A percentile compares a stretch with the other conserved stretches of the same genome.
These are phyloP conservation scores for Hoplostethus mediterraneus DNA, from an alignment of 2,797 vertebrate species.

Conservation along the genomic window DNA sequence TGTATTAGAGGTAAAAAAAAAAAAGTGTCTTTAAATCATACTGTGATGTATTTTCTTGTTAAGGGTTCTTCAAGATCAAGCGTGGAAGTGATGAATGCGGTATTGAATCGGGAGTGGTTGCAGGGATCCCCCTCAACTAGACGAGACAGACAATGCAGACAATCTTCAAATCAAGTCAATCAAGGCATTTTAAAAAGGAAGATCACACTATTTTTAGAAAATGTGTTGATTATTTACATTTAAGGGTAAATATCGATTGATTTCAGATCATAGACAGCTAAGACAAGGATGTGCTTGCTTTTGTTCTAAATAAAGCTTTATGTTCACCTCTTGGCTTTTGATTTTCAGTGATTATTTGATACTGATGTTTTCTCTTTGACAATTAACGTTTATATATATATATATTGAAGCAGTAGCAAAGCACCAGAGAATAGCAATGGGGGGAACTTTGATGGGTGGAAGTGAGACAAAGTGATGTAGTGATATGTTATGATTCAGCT, in stretches of 20 bases:
- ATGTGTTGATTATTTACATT: background rate
- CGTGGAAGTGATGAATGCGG: conserved; percentile 92
- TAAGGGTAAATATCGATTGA: background rate
- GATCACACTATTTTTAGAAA: background rate
- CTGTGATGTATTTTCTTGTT: conserved; percentile 1
- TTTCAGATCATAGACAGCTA: background rate
- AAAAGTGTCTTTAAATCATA: background rate
- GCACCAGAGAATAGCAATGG: too few relatives aligned
- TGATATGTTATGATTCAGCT: too few relatives aligned
- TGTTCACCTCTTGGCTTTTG: background rate
- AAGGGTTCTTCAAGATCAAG: conserved; percentile 95
- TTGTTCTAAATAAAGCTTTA: conserved; percentile 7
- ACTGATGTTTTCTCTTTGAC: too few relatives aligned
- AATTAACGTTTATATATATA: too few relatives aligned
- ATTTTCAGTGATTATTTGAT: too few relatives aligned
- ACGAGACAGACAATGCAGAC: background rate
- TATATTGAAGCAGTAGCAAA: too few relatives aligned
- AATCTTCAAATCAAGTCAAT: background rate
- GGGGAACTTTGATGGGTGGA: too few relatives aligned
- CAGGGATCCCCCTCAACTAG: conserved; percentile 85
- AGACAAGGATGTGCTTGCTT: background rate
- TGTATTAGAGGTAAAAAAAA: background rate
- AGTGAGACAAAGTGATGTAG: too few relatives aligned
- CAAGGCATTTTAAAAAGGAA: background rate
- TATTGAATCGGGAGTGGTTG: conserved; percentile 90